Base-by-base conservation (phyloP, 2,888 invertebrate species). In the Clanis bilineata region DNA sequence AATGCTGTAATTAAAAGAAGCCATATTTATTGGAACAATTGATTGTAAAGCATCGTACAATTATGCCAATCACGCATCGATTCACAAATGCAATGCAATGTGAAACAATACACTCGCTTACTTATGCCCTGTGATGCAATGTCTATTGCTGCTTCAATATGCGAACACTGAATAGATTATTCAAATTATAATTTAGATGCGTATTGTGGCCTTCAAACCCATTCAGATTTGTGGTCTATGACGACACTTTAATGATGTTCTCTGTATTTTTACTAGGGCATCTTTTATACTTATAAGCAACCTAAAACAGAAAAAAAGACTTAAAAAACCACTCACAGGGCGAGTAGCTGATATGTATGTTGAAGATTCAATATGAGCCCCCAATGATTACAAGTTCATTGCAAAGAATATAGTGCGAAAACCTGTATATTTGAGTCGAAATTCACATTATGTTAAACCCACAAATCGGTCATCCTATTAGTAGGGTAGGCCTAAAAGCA, bases 31-130 rank as follows among this genome's bases (percentile, higher is more conserved):
- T 74, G 73, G 65, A 75, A 79, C 81, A 79, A 82, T 79, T 76
- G 77, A 79, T 67, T 69, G 71, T 68, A 65, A 74, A 76, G 67
- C 66, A 72, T 62, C 63, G 68, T 66, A 67, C 75, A 79, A 80
- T 78, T 78, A 83, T 80, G 74, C 76, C 79, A 76, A 80, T 80
- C 85, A 81, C 81, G 83, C 68, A 70, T 72, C 67, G 69, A 77
- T 74, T 65, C 67, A 67, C 66, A 69, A 67, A 79, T 80, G 77
- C 76, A 71, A 72, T 71, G 68, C 72, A 69, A 80, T 79, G 73
- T 72, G 56, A 41, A 32, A 45, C 55, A 56, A 44, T 56, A 56
- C 44, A 41, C 44, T 2, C 4, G 44, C 38, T 15, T 45, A 55
- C 55, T 55, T 58, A 51, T 38, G 32, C 51, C 10, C 9, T 47